Evolutionary conservation across 2,888 invertebrate genomes (phyloP).

Genomic region (Sarcophaga rosellei): DNA sequence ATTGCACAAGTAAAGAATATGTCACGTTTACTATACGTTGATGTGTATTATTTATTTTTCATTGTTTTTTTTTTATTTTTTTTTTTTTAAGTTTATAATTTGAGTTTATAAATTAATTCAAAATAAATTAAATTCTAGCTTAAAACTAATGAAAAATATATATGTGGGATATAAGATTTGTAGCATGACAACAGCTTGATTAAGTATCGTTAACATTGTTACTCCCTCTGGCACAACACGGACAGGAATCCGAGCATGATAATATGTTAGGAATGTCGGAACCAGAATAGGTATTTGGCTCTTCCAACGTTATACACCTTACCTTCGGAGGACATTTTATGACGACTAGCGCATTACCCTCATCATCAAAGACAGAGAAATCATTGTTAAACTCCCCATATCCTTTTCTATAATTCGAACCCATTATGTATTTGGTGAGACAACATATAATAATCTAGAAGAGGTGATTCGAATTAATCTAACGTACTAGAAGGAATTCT

Average conservation of each 20-base stretch:
- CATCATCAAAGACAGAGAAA: conserved; percentile 72
- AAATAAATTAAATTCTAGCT: conserved; percentile 33
- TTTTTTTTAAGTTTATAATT: background rate
- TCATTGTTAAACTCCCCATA: conserved; percentile 64
- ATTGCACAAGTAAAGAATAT: background rate
- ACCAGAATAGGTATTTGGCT: conserved; percentile 64
- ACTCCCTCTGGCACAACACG: conserved; percentile 38
- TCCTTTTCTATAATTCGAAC: conserved; percentile 71
- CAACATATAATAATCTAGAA: conserved; percentile 72
- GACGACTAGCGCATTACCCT: conserved; percentile 74
- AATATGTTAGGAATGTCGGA: conserved; percentile 56
- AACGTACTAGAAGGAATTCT: too few relatives aligned
- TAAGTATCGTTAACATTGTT: background rate
- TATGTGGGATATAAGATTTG: background rate
- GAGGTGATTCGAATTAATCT: conserved; percentile 9
- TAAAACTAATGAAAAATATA: conserved; percentile 48
- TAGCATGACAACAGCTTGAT: background rate
- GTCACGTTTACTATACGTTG: background rate
- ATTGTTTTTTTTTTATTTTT: too few relatives aligned
- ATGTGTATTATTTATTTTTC: background rate
- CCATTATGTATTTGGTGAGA: conserved; percentile 73
- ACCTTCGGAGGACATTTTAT: conserved; percentile 76
- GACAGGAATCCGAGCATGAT: conserved; percentile 41
- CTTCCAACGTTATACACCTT: conserved; percentile 74
- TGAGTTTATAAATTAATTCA: background rate